Percentiles rank a stretch among this genome's conserved stretches.
Evolutionary conservation across 92 coral and sea anemone genomes (phyloP).

Genomic region (Umimayanthus chanpuru): DNA sequence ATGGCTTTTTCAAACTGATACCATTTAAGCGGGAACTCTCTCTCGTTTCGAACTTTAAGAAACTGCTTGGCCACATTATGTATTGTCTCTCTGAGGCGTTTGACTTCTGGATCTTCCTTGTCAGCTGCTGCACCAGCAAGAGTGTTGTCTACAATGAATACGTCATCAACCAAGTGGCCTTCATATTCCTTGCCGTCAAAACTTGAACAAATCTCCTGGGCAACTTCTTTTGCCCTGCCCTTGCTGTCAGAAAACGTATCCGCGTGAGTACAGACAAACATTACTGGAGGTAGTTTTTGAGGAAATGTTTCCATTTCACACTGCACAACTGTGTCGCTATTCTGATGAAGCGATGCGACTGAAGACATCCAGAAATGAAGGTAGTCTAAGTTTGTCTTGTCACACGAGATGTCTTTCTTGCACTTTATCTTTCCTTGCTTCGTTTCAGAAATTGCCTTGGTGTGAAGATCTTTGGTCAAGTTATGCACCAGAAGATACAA

Average conservation of each 20-base stretch:
- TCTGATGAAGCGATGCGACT: background rate
- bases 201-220: background rate
- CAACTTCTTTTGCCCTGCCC: background rate
- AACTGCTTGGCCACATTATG: constrained; percentile 39
- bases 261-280: constrained; percentile 9
- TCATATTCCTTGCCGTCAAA: constrained; percentile 12
- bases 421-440: background rate
- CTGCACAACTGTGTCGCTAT: background rate
- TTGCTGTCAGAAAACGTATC: background rate
- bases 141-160: constrained; percentile 60
- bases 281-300: background rate
- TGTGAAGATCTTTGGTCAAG: background rate
- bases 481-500: background rate
- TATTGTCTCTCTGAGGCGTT: constrained; percentile 38
- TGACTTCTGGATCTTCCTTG: constrained; percentile 32
- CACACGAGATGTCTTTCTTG: background rate
- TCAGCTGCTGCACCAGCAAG: constrained; percentile 12
- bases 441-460: background rate
- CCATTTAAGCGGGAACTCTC: constrained; percentile 49
- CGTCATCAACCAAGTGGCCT: constrained; percentile 26
- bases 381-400: background rate
- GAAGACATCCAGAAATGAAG: constrained; percentile 11
- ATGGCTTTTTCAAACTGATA: constrained; percentile 56
- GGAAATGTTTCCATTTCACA: background rate
- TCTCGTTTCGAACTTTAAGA: constrained; percentile 29